Conservation (phyloP, 2,113 vertebrate species). For the Xiphophorus maculatus region DNA sequence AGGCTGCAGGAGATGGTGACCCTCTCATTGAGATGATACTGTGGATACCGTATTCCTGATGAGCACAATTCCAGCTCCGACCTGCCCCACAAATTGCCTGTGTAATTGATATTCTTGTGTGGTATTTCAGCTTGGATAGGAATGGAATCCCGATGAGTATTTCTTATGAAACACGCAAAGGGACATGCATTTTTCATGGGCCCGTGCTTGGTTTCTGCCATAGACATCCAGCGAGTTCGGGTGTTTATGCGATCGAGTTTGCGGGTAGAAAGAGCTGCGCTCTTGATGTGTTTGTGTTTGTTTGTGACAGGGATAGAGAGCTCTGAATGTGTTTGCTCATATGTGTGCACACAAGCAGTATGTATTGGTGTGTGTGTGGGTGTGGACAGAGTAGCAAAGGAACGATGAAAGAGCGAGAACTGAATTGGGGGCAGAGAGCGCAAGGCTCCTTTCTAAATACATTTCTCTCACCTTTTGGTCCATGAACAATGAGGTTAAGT, state of each 20-base stretch:
- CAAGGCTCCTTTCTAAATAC: conserved; percentile 67
- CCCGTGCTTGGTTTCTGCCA: conserved; percentile 60
- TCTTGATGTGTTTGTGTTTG: conserved; percentile 59
- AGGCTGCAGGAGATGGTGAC: conserved; percentile 45
- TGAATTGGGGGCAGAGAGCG: conserved; percentile 49
- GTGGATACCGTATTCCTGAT: conserved; percentile 41
- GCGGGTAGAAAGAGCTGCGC: conserved; percentile 41
- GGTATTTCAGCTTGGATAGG: conserved; percentile 66
- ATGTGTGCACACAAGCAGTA: conserved; percentile 19
- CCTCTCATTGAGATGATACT: conserved; percentile 54
- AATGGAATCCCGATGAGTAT: conserved; percentile 71
- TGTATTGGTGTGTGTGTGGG: conserved; percentile 17
- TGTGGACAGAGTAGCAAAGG: conserved; percentile 8
- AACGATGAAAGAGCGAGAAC: conserved; percentile 13
- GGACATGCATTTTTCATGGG: conserved; percentile 80
- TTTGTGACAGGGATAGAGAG: conserved; percentile 40
- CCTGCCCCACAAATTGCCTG: conserved; percentile 63
- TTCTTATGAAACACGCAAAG: conserved; percentile 73
- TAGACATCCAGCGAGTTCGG: conserved; percentile 43
- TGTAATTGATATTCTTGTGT: conserved; percentile 74
- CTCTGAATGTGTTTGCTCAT: conserved; percentile 44
- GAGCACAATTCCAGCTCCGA: conserved; percentile 32
- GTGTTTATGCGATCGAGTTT: conserved; percentile 49
- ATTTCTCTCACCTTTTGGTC: conserved; percentile 73
- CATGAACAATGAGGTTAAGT: conserved; percentile 77